Evolutionary conservation across 35 echinoderm and acorn worm genomes (phyloP).

Genomic region (Holothuria glaberrima): DNA sequence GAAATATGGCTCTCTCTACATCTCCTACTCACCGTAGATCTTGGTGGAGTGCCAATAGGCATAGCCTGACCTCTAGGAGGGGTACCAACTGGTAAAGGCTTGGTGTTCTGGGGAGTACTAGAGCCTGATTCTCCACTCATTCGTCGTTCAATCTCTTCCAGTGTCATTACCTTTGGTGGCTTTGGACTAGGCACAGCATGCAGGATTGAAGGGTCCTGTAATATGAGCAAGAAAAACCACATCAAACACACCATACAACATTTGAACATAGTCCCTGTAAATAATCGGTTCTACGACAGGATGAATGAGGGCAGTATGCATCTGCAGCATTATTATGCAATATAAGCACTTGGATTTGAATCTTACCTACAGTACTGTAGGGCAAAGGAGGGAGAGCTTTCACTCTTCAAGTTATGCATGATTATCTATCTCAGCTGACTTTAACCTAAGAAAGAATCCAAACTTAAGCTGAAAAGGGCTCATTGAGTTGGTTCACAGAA

Average conservation of each 20-base stretch:
- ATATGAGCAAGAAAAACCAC: not conserved
- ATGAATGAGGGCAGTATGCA: too few relatives aligned
- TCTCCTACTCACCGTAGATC: constrained; percentile 14
- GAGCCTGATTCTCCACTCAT: constrained; percentile 17
- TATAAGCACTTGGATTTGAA: not conserved
- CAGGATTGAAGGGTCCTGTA: constrained; percentile 76
- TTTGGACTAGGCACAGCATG: constrained; percentile 62
- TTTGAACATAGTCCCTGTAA: not conserved
- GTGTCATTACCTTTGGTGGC: constrained; percentile 70
- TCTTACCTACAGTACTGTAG: not conserved
- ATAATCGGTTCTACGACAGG: too few relatives aligned
- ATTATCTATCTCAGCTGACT: too few relatives aligned
- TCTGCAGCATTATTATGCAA: too few relatives aligned
- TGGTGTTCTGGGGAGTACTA: constrained; percentile 52
- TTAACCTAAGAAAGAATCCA: too few relatives aligned
- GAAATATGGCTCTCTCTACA: too few relatives aligned
- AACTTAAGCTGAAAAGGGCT: too few relatives aligned
- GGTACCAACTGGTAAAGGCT: constrained; percentile 94
- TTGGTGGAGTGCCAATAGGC: not conserved
- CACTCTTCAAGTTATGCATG: not conserved
- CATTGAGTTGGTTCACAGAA: too few relatives aligned
- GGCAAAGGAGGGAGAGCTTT: not conserved
- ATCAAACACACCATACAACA: not conserved
- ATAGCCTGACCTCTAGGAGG: constrained; percentile 74
- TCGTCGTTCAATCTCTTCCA: constrained; percentile 84